Conservation (phyloP, 2,797 vertebrate species). For the Megaceryle alcyon region DNA sequence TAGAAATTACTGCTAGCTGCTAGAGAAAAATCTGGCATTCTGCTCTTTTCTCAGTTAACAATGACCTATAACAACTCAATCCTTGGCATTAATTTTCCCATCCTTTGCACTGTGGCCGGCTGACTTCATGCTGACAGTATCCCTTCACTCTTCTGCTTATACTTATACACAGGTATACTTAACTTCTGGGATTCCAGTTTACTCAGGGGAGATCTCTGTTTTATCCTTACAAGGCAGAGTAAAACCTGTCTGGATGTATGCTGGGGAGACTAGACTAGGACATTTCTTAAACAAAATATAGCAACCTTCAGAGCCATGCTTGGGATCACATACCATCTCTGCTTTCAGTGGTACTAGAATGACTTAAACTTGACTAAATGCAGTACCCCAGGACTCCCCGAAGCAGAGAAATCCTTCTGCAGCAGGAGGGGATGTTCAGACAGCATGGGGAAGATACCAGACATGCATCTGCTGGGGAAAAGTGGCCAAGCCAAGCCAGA, state of each 20-base stretch:
- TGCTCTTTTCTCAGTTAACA: background rate
- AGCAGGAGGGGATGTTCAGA: background rate
- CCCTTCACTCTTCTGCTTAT: background rate
- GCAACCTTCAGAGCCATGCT: background rate
- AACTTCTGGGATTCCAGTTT: background rate
- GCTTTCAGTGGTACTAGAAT: background rate
- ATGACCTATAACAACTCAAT: background rate
- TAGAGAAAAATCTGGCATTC: background rate
- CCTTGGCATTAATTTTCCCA: background rate
- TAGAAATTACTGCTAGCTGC: background rate
- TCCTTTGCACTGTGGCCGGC: background rate
- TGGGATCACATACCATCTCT: background rate
- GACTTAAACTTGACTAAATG: background rate
- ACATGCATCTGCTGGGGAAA: background rate
- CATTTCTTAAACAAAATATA: background rate
- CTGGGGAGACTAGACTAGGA: background rate
- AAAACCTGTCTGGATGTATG: background rate
- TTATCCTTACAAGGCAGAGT: background rate
- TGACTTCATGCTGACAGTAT: background rate
- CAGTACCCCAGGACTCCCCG: accelerated
- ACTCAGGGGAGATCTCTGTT: background rate
- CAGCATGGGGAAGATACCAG: background rate
- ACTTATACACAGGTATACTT: background rate
- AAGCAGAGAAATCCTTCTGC: background rate
- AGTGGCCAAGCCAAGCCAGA: background rate